Percentiles rank a stretch among this genome's conserved stretches.
Conservation (phyloP, 2,888 invertebrate species). For the Pogonocherus hispidulus region DNA sequence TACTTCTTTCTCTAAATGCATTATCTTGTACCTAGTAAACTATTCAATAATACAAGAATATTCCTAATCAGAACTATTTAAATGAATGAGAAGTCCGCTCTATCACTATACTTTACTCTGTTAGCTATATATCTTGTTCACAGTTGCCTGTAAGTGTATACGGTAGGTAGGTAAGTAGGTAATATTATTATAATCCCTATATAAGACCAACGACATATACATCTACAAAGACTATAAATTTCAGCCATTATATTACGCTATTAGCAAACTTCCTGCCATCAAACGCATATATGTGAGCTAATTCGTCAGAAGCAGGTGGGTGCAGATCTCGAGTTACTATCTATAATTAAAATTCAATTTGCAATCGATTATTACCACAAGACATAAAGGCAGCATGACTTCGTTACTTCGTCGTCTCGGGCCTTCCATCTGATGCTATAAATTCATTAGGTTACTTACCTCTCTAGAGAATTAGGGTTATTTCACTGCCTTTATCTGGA, state of each 20-base stretch:
- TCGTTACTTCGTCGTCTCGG: slow-evolving; percentile 9
- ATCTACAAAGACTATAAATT: too few species aligned
- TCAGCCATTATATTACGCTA: neutral
- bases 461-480: neutral
- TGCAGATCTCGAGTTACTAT: neutral
- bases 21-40: too few species aligned
- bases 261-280: neutral
- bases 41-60: too few species aligned
- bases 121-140: too few species aligned
- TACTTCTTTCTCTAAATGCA: too few species aligned
- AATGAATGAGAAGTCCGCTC: too few species aligned
- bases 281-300: neutral
- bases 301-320: neutral
- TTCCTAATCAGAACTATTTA: too few species aligned
- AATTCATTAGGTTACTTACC: slow-evolving; percentile 12
- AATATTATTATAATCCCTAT: too few species aligned
- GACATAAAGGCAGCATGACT: slow-evolving; percentile 15
- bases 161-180: too few species aligned
- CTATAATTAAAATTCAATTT: slow-evolving; percentile 30
- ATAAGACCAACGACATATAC: too few species aligned
- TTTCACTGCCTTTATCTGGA: neutral
- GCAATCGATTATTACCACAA: slow-evolving; percentile 22
- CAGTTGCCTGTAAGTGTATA: too few species aligned
- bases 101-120: too few species aligned
- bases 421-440: slow-evolving; percentile 10